Conservation (phyloP, 2,797 vertebrate species). For the Danio choprae region DNA sequence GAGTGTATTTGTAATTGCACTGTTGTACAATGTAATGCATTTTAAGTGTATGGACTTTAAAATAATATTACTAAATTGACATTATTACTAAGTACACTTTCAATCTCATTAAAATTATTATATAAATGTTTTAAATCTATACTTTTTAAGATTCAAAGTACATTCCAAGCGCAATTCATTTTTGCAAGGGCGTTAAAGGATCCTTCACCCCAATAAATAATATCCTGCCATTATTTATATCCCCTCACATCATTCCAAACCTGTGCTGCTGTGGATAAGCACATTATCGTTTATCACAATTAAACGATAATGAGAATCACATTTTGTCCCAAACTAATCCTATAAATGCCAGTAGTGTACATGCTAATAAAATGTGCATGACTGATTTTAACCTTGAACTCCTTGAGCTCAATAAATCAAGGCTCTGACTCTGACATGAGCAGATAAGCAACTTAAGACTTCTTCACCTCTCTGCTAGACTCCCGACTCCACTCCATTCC, state of each 20-base stretch:
- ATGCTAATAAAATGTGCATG: neutral
- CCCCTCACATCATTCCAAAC: neutral
- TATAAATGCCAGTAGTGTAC: neutral
- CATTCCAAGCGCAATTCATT: neutral
- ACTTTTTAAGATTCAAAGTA: neutral
- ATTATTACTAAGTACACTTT: no score
- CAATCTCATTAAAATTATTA: neutral
- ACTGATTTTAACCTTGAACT: neutral
- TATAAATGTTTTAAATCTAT: neutral
- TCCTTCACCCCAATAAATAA: neutral
- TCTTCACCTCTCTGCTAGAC: constrained; percentile 73
- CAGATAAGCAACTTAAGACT: neutral
- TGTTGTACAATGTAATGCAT: no score
- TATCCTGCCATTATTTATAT: neutral
- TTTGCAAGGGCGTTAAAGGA: neutral
- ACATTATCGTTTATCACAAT: neutral
- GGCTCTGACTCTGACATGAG: neutral
- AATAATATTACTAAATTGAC: no score
- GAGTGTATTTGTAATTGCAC: no score
- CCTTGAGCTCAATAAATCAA: neutral
- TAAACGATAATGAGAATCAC: neutral
- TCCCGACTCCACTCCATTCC: constrained; percentile 61
- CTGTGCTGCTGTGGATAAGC: neutral
- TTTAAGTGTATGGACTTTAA: no score
- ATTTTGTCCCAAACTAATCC: neutral